Evolutionary conservation across 2,113 vertebrate genomes (phyloP).

Genomic region (Trochalopteron elliotii): DNA sequence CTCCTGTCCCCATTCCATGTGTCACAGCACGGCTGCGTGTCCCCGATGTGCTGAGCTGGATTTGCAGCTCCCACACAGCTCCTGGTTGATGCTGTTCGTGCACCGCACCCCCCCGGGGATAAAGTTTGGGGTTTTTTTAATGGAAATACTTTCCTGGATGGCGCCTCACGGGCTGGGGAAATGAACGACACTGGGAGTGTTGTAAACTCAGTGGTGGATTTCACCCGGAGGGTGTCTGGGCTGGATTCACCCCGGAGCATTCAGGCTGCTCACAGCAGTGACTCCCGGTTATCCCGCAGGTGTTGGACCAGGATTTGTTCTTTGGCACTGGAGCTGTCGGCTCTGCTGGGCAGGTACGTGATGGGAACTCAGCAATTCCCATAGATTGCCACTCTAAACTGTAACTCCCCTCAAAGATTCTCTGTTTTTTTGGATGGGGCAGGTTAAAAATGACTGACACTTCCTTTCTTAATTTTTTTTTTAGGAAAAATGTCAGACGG

Average conservation of each 20-base stretch:
- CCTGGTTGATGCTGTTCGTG: not conserved
- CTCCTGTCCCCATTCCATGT: fast-evolving
- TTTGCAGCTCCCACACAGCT: not conserved
- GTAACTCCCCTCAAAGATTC: too few relatives aligned
- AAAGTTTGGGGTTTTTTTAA: not conserved
- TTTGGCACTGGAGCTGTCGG: not conserved
- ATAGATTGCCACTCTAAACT: fast-evolving
- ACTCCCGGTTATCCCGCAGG: fast-evolving
- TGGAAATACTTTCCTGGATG: not conserved
- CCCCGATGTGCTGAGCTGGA: fast-evolving
- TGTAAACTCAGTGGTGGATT: not conserved
- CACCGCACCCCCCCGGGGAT: not conserved
- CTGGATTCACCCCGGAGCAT: fast-evolving
- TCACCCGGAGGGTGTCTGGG: fast-evolving
- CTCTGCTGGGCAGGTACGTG: not conserved
- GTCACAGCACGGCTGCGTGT: fast-evolving
- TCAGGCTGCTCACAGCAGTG: fast-evolving
- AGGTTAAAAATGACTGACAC: not conserved
- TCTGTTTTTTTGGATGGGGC: fast-evolving
- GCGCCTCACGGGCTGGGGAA: not conserved
- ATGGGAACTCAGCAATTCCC: fast-evolving
- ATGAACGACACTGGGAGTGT: fast-evolving
- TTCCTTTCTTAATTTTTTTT: not conserved
- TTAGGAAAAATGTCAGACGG: slow-evolving; percentile 30
- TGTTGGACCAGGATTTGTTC: not conserved